Percentiles rank a stretch among this genome's conserved stretches.
Evolutionary conservation across 2,113 vertebrate genomes (phyloP).

Genomic region (Bujurquina vittata): DNA sequence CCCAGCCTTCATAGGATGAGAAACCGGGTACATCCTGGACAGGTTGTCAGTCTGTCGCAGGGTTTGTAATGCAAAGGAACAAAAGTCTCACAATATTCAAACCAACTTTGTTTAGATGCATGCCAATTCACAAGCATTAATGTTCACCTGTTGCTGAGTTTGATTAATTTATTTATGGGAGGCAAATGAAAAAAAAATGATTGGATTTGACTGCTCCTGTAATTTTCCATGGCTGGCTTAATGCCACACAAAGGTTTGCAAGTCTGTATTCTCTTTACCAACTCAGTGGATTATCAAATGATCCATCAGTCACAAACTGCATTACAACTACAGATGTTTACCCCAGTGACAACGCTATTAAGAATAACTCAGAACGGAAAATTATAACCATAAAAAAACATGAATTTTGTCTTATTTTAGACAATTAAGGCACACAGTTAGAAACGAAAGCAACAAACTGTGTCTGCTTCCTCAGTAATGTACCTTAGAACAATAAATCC

Average conservation of each 20-base stretch:
- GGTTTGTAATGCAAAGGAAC: background rate
- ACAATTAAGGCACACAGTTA: slow-evolving; percentile 33
- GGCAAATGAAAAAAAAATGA: background rate
- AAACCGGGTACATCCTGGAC: too few species aligned
- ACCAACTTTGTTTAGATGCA: background rate
- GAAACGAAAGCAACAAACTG: slow-evolving; percentile 49
- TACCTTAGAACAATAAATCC: slow-evolving; percentile 61
- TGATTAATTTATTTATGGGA: background rate
- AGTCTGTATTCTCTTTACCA: background rate
- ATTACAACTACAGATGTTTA: background rate
- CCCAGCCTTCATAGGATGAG: too few species aligned
- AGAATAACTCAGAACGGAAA: background rate
- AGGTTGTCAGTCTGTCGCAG: too few species aligned
- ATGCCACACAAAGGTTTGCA: background rate
- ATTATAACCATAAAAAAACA: background rate
- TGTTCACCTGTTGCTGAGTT: background rate
- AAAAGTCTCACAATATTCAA: background rate
- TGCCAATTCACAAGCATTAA: background rate
- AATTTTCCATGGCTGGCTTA: background rate
- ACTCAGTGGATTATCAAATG: background rate
- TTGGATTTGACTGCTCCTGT: background rate
- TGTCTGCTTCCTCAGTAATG: slow-evolving; percentile 49
- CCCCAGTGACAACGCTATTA: background rate
- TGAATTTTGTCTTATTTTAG: slow-evolving; percentile 24
- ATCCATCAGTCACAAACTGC: background rate